phyloP scores from a whole-genome alignment of 2,113 vertebrate genomes.

The Morone chrysops region DNA sequence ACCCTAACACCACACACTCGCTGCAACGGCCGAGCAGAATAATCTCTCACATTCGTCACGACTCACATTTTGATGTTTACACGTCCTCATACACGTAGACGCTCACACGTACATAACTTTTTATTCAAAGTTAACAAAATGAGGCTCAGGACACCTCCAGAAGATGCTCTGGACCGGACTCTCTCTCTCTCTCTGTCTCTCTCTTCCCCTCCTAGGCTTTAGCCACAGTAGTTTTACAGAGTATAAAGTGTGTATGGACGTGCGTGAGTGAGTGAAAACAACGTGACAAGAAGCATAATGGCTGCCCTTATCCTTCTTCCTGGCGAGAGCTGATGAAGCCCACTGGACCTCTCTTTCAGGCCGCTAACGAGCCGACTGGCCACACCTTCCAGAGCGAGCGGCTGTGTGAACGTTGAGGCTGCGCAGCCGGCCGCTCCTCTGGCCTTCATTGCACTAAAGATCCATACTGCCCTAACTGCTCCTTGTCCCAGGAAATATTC shows the following conservation, averaged over 20 bases:
- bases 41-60: conserved; percentile 62
- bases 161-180: conserved; percentile 68
- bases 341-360: conserved; percentile 55
- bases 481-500: conserved; percentile 60
- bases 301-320: conserved; percentile 67
- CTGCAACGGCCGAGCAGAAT: conserved; percentile 55
- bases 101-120: conserved; percentile 65
- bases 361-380: conserved; percentile 41
- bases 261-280: conserved; percentile 23
- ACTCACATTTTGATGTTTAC: conserved; percentile 81
- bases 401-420: conserved; percentile 47
- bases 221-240: conserved; percentile 72
- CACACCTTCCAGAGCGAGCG: conserved; percentile 57
- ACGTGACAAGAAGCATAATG: conserved; percentile 61
- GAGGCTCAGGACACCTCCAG: conserved; percentile 85
- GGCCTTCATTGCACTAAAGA: conserved; percentile 85
- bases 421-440: conserved; percentile 54
- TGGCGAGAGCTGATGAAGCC: conserved; percentile 57
- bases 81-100: conserved; percentile 72
- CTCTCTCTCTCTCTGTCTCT: conserved; percentile 3
- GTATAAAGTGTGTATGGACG: conserved; percentile 53
- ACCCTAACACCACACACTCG: conserved; percentile 52
- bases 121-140: conserved; percentile 65
- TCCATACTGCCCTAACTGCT: conserved; percentile 76
- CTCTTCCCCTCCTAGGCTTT: conserved; percentile 53